Evolutionary conservation across 2,888 invertebrate species (phyloP).

Genomic region (Limnephilus marmoratus): DNA sequence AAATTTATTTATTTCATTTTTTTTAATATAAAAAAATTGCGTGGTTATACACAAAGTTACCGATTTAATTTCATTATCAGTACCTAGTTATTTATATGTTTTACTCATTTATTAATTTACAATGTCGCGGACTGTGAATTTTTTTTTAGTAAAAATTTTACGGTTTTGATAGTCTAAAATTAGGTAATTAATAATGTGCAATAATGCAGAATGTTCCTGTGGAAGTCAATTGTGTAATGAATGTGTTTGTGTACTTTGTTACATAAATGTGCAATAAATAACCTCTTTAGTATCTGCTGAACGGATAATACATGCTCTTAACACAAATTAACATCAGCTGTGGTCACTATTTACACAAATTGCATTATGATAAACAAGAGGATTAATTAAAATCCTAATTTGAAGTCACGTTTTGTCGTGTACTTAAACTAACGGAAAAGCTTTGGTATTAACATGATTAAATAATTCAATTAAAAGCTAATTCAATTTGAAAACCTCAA

Average conservation of each 20-base stretch:
- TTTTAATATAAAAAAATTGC: too few relatives aligned
- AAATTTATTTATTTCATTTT: too few relatives aligned
- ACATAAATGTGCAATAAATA: background rate
- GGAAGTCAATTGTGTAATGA: background rate
- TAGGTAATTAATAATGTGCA: too few relatives aligned
- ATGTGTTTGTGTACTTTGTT: background rate
- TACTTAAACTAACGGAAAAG: background rate
- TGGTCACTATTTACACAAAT: background rate
- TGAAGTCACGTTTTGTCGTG: background rate
- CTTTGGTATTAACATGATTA: background rate
- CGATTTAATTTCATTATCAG: too few relatives aligned
- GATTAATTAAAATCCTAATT: background rate
- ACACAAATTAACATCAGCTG: constrained; percentile 2
- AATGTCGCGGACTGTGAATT: too few relatives aligned
- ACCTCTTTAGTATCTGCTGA: background rate
- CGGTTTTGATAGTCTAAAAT: too few relatives aligned
- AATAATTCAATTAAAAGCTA: background rate
- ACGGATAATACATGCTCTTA: background rate
- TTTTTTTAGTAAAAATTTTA: too few relatives aligned
- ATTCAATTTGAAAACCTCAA: too few relatives aligned
- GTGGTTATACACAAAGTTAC: too few relatives aligned
- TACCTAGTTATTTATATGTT: too few relatives aligned
- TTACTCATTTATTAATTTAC: too few relatives aligned
- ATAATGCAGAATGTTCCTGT: background rate
- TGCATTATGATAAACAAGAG: background rate